These are phyloP conservation scores for Barnardius zonarius DNA, from an alignment of 2,113 vertebrate species.

Conservation along the genomic window DNA sequence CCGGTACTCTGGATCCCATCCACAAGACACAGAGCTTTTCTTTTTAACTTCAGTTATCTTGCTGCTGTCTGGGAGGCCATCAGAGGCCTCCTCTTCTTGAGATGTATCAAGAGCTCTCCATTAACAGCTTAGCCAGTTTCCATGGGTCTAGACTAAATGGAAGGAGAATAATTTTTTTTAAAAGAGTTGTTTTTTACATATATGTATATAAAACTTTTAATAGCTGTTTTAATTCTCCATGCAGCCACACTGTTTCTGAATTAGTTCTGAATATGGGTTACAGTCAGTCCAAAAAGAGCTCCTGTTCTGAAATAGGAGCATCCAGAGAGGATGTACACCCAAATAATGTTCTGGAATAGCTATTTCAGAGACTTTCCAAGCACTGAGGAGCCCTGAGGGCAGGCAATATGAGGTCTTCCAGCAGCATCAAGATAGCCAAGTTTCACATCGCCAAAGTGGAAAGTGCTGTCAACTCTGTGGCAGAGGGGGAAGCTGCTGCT, in stretches of 20 bases:
- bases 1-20: background rate
- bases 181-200: background rate
- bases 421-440: background rate
- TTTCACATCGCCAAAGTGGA: background rate
- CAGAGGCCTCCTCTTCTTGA: background rate
- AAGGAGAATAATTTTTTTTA: background rate
- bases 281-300: background rate
- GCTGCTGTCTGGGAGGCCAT: background rate
- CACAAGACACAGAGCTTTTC: background rate
- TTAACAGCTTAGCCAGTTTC: background rate
- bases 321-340: background rate
- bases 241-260: background rate
- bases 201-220: background rate
- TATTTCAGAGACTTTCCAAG: constrained; percentile 21
- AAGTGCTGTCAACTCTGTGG: background rate
- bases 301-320: background rate
- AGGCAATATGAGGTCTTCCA: constrained; percentile 26
- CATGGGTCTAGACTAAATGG: background rate
- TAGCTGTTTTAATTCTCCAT: background rate
- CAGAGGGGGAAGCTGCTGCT: background rate
- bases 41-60: background rate
- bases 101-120: background rate
- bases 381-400: background rate
- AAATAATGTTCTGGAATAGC: constrained; percentile 10
- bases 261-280: background rate